These are phyloP conservation scores for Ophthalmolycus amberensis DNA, from an alignment of 2,113 vertebrate species.

Conservation along the genomic window DNA sequence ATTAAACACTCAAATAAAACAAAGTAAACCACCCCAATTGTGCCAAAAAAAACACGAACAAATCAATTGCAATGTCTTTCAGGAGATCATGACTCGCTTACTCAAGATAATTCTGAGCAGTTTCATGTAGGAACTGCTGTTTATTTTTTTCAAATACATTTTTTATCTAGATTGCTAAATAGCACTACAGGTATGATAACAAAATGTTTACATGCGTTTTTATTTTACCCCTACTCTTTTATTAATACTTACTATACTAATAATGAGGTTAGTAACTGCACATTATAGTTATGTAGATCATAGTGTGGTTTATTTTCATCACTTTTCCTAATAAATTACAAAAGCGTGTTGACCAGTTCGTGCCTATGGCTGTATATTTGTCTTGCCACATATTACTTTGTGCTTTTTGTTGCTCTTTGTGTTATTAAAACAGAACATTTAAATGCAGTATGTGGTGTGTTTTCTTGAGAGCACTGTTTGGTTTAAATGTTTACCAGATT, in stretches of 20 bases:
- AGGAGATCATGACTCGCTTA: no score
- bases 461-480: neutral
- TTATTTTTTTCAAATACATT: no score
- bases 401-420: neutral
- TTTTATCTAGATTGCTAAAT: no score
- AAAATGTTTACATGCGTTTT: neutral
- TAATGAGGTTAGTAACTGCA: neutral
- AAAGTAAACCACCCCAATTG: no score
- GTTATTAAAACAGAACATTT: neutral
- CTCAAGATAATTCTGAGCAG: no score
- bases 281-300: neutral
- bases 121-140: no score
- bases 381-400: neutral
- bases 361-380: neutral
- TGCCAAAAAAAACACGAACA: no score
- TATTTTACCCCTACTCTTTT: neutral
- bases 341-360: no score
- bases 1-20: no score
- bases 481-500: constrained; percentile 36
- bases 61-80: no score
- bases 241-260: neutral
- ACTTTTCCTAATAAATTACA: no score
- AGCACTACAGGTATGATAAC: no score
- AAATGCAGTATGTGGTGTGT: neutral
- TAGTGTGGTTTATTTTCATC: neutral